phyloP scores from a whole-genome alignment of 1,140 invertebrate genomes.

The Ectropis grisescens region DNA sequence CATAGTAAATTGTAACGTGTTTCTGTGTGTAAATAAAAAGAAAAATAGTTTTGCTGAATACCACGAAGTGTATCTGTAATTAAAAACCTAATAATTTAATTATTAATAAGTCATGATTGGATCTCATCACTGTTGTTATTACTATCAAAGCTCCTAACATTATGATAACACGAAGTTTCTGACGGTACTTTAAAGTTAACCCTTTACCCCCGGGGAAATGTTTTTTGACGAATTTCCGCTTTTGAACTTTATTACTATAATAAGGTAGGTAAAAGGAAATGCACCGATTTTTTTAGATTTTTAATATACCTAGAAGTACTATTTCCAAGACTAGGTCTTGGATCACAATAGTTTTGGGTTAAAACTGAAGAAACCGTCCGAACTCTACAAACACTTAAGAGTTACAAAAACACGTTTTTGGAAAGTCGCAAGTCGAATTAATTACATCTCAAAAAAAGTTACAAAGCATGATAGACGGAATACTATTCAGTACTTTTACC shows the following conservation, averaged over 20 bases:
- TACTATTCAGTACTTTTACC: too few relatives aligned
- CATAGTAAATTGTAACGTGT: constrained; percentile 34
- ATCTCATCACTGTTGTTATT: constrained; percentile 23
- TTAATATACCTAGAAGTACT: constrained; percentile 23
- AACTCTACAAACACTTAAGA: too few relatives aligned
- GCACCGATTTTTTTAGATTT: constrained; percentile 20
- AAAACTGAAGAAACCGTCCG: too few relatives aligned
- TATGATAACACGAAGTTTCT: constrained; percentile 21
- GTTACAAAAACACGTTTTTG: too few relatives aligned
- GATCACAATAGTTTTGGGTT: too few relatives aligned
- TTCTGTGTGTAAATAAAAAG: constrained; percentile 38
- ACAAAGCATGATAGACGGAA: too few relatives aligned
- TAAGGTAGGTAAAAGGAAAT: constrained; percentile 18
- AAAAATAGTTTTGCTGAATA: constrained; percentile 43
- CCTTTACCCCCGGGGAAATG: constrained; percentile 11
- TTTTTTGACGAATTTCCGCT: constrained; percentile 14
- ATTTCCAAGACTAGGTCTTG: constrained; percentile 23
- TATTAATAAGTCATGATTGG: constrained; percentile 17
- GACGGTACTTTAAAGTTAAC: constrained; percentile 24
- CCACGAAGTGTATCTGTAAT: constrained; percentile 23
- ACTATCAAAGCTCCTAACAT: constrained; percentile 24
- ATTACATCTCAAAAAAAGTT: too few relatives aligned
- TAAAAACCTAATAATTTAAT: constrained; percentile 21
- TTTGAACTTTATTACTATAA: constrained; percentile 19
- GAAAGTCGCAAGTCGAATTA: too few relatives aligned